Percentiles rank a stretch among this genome's conserved stretches.
Evolutionary conservation across 2,113 vertebrate species (phyloP).

Genomic region (Microtus ochrogaster): DNA sequence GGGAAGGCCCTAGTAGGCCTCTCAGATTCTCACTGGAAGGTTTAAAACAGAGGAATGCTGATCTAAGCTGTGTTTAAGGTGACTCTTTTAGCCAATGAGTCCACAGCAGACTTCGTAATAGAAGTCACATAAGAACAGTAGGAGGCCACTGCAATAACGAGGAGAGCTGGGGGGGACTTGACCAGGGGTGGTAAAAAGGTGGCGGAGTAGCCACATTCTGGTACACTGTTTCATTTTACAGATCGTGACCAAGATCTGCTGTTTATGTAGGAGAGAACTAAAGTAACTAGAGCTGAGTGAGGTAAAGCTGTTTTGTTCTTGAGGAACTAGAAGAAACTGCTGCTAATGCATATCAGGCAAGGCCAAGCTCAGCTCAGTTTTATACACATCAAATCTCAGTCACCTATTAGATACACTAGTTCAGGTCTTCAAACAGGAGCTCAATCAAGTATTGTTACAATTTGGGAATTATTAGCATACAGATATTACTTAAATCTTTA

Average conservation of each 20-base stretch:
- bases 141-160: not conserved
- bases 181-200: not conserved
- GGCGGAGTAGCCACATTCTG: not conserved
- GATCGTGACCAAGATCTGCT: conserved; percentile 1
- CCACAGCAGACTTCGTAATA: not conserved
- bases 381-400: not conserved
- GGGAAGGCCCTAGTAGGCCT: not conserved
- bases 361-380: conserved; percentile 4
- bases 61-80: not conserved
- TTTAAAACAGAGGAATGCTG: conserved; percentile 29
- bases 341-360: not conserved
- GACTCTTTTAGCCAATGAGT: not conserved
- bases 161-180: not conserved
- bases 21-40: not conserved
- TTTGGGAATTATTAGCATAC: not conserved
- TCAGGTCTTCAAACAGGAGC: not conserved
- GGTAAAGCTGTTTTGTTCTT: not conserved
- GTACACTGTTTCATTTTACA: conserved; percentile 32
- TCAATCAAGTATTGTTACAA: not conserved
- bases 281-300: conserved; percentile 14
- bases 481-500: conserved; percentile 18
- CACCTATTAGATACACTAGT: conserved; percentile 19
- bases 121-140: not conserved
- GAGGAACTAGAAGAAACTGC: conserved; percentile 24
- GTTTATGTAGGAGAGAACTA: not conserved